phyloP scores from a whole-genome alignment of 2,113 vertebrate species.

The Orcinus orca region DNA sequence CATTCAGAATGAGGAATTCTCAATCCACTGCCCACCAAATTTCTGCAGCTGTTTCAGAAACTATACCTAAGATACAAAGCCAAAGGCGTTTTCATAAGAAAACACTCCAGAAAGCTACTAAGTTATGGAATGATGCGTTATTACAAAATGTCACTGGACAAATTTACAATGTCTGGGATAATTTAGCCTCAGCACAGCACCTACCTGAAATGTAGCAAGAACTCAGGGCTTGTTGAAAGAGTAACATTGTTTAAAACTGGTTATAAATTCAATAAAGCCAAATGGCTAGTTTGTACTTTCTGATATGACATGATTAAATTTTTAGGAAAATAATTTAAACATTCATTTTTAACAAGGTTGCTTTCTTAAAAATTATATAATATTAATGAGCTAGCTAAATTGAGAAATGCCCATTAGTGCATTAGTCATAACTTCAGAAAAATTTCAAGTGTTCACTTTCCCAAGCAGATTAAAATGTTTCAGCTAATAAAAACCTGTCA shows the following conservation, averaged over 20 bases:
- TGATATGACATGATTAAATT: not conserved
- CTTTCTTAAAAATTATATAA: slow-evolving; percentile 53
- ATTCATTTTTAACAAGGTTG: slow-evolving; percentile 21
- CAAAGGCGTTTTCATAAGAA: not conserved
- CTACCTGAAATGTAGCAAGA: not conserved
- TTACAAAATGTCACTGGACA: not conserved
- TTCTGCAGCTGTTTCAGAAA: slow-evolving; percentile 34
- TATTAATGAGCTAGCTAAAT: slow-evolving; percentile 42
- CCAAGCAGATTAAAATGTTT: slow-evolving; percentile 59
- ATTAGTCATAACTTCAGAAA: slow-evolving; percentile 50
- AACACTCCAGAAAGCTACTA: not conserved
- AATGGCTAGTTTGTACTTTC: slow-evolving; percentile 38
- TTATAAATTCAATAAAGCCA: slow-evolving; percentile 7
- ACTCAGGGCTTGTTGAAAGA: not conserved
- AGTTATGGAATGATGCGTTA: not conserved
- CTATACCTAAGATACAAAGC: slow-evolving; percentile 3
- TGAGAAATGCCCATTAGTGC: slow-evolving; percentile 44
- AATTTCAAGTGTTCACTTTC: slow-evolving; percentile 50
- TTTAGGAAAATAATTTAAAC: slow-evolving; percentile 32
- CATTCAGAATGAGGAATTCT: slow-evolving; percentile 36
- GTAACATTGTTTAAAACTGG: not conserved
- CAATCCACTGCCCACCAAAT: not conserved
- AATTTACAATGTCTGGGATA: not conserved
- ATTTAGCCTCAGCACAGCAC: not conserved
- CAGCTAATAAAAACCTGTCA: slow-evolving; percentile 51